These are phyloP conservation scores for Acanthococcus lagerstroemiae DNA, from an alignment of 2,888 invertebrate species.

Conservation along the genomic window DNA sequence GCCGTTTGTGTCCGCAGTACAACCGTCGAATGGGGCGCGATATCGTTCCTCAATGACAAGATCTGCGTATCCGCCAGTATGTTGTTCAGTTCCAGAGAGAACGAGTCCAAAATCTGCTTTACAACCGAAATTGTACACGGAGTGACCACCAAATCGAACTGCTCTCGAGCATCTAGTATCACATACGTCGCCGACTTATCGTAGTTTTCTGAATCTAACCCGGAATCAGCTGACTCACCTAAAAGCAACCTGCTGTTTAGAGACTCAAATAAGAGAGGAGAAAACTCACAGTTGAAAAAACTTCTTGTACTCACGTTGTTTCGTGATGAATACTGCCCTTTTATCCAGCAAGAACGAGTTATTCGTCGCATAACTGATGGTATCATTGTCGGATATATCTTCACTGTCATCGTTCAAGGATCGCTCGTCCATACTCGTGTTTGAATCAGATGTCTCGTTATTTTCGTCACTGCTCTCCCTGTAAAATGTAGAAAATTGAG, in stretches of 20 bases:
- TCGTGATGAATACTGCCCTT: constrained; percentile 9
- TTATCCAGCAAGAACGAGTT: constrained; percentile 13
- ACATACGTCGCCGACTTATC: constrained; percentile 54
- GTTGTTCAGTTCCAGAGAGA: constrained; percentile 43
- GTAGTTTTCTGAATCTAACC: constrained; percentile 43
- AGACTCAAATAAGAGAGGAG: no score
- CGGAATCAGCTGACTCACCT: constrained; percentile 48
- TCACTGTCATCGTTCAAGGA: constrained; percentile 1
- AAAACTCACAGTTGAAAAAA: not conserved
- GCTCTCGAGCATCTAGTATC: constrained; percentile 56
- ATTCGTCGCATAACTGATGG: constrained; percentile 3
- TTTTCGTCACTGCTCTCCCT: constrained; percentile 23
- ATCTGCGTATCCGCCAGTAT: constrained; percentile 42
- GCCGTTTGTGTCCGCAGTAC: constrained; percentile 39
- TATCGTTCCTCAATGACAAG: constrained; percentile 52
- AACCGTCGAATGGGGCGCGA: constrained; percentile 43
- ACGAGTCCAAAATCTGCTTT: constrained; percentile 43
- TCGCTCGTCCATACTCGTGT: constrained; percentile 5
- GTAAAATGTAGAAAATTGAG: no score
- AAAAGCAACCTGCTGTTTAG: no score
- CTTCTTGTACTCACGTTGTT: not conserved
- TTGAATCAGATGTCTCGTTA: constrained; percentile 10
- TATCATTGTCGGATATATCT: constrained; percentile 15
- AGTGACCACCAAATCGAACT: constrained; percentile 57
- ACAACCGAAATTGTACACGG: constrained; percentile 53